Evolutionary conservation across 1,140 invertebrate genomes (phyloP), one percentile per base, ranked within the genome.

Genomic region (Bombus confusus): DNA sequence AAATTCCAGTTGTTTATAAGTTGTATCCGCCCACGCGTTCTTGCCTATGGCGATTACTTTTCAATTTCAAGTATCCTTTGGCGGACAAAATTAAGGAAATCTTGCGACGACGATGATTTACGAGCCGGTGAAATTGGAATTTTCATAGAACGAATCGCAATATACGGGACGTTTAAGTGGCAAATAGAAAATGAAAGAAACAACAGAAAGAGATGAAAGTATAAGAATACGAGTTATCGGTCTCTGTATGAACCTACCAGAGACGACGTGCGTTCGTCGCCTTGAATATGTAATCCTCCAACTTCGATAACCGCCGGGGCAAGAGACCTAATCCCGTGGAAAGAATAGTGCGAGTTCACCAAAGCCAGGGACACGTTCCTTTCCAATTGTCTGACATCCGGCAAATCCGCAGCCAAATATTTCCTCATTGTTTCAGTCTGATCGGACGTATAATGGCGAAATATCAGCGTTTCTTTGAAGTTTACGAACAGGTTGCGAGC

Each of bases 271-370:
- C 4, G 18, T 22, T 80, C 76, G 13, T 93, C 85, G 12, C 91
- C 87, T 15, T 91, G 85, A 22, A 96, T 91, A 86, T 96, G 96
- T 3, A 97, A 87, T n/a, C 96, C 96, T 18, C 96, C 96, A 47
- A 97, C 94, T 93, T 96, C 96, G 8, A 96, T 90, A 3, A 96
- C 87, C 77, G 93, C 94, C 4, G 95, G 95, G 1, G 94, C 91
- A 25, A 94, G 90, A 0, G 96, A 95, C 72, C 95, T 93, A 0
- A 96, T 91, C n/a, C 94, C 93, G 82, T 94, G 95, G 5, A 96
- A 83, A 3, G 93, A 92, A 85, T 95, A 95, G 93, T 97, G 96
- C 4, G 94, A 94, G 91, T 97, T 97, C 0, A 95, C 92, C n/a
- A 97, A 89, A 22, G 96, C 80, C 66, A 97, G 87, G 41, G 95